Evolutionary conservation across 2,113 vertebrate genomes (phyloP), one percentile per base, ranked within the genome.

Genomic region (Oreocharis arfaki): DNA sequence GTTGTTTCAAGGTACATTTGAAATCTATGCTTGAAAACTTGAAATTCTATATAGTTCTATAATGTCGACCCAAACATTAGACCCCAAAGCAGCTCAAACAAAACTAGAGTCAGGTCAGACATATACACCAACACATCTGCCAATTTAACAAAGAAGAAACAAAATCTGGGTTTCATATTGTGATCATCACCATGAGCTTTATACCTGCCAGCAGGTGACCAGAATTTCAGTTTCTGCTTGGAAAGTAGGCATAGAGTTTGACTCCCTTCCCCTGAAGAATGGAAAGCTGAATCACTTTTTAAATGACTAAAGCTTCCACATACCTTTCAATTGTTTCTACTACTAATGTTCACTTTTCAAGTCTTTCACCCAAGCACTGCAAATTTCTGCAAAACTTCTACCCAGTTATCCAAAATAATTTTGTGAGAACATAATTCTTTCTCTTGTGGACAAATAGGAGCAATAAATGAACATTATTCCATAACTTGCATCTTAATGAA

Each of bases 111-210:
- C 37, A n/a, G 11, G n/a, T n/a, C n/a, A n/a, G 26, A 30, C 4
- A 13, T 9, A 33, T 28, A n/a, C 16, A 65, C 2, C 17, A 75
- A 26, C 1, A 46, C 1, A 2, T 16, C 11, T 21, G 9, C 8
- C 75, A 76, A 56, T 53, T 47, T 50, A 60, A 11, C 6, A 20
- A 46, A 74, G 11, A 68, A 14, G 35, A 19, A 69, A 78, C 6
- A 76, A 79, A 86, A 59, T 63, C 6, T 28, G 26, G 0, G 1
- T 71, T 84, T 94, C 21, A 33, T 39, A 28, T 12, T 42, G 30
- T 32, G 11, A 41, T 67, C 4, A 19, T 65, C 12, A 30, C 13
- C 13, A 37, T 16, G 8, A 90, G 5, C 7, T 82, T 60, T 71
- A 33, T 12, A 57, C 6, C 7, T 53, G 17, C 47, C 17, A 74